These are phyloP conservation scores for Sinhomidia bicolor DNA, from an alignment of 2,888 invertebrate genomes.

Conservation along the genomic window DNA sequence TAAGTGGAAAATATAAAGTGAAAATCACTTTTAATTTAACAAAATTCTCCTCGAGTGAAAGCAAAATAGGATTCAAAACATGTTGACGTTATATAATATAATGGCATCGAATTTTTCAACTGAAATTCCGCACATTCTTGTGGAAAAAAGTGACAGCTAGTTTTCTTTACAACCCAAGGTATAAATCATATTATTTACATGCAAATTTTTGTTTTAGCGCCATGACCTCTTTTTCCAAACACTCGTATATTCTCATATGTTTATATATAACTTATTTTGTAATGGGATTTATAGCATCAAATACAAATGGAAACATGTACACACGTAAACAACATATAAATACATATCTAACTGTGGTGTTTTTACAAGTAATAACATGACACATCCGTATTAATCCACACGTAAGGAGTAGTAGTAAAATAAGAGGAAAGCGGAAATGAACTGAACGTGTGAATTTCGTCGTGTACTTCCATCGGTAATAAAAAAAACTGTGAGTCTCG, in stretches of 20 bases:
- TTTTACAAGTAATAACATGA: neutral
- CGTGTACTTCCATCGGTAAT: neutral
- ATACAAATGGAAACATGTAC: slow-evolving; percentile 7
- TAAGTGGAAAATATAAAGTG: too few relatives aligned
- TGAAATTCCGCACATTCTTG: slow-evolving; percentile 1
- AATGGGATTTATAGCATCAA: neutral
- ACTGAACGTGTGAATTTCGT: slow-evolving; percentile 10
- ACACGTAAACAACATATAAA: neutral
- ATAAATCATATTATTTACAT: slow-evolving; percentile 51
- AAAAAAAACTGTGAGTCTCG: neutral
- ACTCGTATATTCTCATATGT: too few relatives aligned
- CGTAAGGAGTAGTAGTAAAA: neutral
- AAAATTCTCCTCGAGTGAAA: neutral
- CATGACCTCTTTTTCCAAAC: neutral
- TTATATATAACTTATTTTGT: neutral
- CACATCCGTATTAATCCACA: neutral
- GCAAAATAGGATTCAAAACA: neutral
- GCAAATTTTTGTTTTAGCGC: slow-evolving; percentile 22
- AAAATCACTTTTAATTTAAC: too few relatives aligned
- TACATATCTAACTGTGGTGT: too few relatives aligned
- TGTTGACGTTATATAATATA: neutral
- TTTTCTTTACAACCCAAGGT: neutral
- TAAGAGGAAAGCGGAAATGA: neutral
- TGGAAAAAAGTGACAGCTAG: neutral
- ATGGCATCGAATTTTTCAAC: neutral